A percentile compares a stretch with the other conserved stretches of the same genome.
phyloP scores from a whole-genome alignment of 2,888 invertebrate genomes.

The Plemyria rubiginata region DNA sequence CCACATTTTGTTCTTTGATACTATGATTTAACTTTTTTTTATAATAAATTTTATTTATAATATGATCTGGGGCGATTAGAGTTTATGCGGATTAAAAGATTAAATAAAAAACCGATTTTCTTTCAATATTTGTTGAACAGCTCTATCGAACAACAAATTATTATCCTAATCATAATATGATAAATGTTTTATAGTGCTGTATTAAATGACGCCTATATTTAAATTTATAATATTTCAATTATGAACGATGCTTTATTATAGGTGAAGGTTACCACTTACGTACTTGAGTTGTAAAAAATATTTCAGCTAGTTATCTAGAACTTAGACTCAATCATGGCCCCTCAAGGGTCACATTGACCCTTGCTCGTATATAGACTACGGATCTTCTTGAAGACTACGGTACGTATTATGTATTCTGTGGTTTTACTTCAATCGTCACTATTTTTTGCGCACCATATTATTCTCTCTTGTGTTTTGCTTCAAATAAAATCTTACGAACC shows the following conservation, averaged over 20 bases:
- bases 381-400: neutral
- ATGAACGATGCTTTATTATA: too few species aligned
- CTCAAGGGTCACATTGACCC: neutral
- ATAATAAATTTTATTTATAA: neutral
- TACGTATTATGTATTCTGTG: too few species aligned
- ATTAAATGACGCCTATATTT: too few species aligned
- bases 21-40: too few species aligned
- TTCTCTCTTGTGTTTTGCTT: neutral
- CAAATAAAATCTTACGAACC: constrained; percentile 6
- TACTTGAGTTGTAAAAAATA: too few species aligned
- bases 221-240: too few species aligned
- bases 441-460: constrained; percentile 3
- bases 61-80: neutral
- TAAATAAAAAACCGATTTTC: neutral
- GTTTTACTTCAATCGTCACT: neutral
- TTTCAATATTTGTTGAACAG: neutral
- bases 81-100: neutral
- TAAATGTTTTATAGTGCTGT: too few species aligned
- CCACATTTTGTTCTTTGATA: too few species aligned
- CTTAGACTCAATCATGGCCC: constrained; percentile 1
- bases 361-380: neutral
- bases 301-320: neutral
- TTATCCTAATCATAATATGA: neutral
- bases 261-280: too few species aligned
- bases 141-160: neutral